A percentile compares a stretch with the other conserved stretches of the same genome.
Evolutionary conservation across 2,797 vertebrate species (phyloP).

Genomic region (Eulemur albifrons): DNA sequence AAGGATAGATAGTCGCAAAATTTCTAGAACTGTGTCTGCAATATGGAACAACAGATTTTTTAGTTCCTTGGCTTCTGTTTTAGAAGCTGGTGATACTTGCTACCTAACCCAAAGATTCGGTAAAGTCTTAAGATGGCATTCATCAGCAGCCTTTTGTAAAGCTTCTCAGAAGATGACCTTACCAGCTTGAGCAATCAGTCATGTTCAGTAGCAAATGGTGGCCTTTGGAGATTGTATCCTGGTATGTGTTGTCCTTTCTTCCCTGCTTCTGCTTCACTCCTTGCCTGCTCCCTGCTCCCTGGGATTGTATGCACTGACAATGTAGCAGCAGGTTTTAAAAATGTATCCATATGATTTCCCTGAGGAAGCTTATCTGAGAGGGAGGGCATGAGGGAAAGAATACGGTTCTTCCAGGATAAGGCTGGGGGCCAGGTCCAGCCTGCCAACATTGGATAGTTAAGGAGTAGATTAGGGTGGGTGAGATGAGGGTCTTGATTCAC

Average conservation of each 20-base stretch:
- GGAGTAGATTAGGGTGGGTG: not conserved
- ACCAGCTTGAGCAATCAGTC: not conserved
- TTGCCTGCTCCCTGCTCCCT: not conserved
- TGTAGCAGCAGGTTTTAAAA: not conserved
- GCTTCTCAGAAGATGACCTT: not conserved
- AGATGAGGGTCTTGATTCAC: not conserved
- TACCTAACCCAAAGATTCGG: not conserved
- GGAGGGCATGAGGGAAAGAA: not conserved
- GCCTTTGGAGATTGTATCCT: no score
- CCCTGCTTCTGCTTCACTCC: not conserved
- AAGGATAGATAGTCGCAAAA: not conserved
- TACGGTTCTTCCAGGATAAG: not conserved
- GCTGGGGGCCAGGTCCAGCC: fast-evolving
- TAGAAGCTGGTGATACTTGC: not conserved
- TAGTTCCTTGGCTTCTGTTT: not conserved
- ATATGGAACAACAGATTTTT: not conserved
- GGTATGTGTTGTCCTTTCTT: fast-evolving
- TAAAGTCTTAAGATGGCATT: not conserved
- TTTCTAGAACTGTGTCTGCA: not conserved
- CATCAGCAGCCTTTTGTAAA: not conserved
- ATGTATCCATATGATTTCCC: not conserved
- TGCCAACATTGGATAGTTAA: not conserved
- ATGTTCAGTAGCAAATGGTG: not conserved
- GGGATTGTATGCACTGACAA: not conserved
- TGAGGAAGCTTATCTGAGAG: not conserved